Base-by-base conservation (phyloP, 2,797 vertebrate genomes). In the Gorsachius magnificus region DNA sequence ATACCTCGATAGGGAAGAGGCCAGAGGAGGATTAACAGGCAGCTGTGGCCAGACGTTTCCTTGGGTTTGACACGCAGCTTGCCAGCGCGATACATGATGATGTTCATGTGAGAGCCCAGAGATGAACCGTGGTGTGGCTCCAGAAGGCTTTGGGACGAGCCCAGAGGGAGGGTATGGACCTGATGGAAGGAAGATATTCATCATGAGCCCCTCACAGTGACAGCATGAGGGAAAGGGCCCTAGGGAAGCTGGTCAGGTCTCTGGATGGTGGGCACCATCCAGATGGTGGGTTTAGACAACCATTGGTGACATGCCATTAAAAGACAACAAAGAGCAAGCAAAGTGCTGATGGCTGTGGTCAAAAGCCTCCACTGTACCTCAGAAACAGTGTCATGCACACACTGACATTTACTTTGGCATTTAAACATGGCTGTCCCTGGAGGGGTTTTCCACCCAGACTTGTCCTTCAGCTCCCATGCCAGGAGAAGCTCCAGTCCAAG, bases 41-140 rank as follows among this genome's bases (percentile, higher is more conserved):
- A 63, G 25, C 31, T 6, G 43, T 2, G 9, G 57, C 12, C 51
- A 53, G 45, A 11, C 4, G 0, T 33, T 63, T 53, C 0, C 0
- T 54, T 43, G 25, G n/a, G 38, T 51, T 87, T 82, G 36, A 26
- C 8, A 1, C 16, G 46, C 53, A 29, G 68, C 2, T 0, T 33
- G 41, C 41, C 21, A 21, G 36, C 2, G 3, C 45, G 51, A 31
- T n/a, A 36, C 2, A 1, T 17, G 38, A 43, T 38, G 46, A 61
- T 21, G 9, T 25, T 8, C 1, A 1, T 25, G 17, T 31, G 57
- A 31, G 5, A 70, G 11, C 24, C 6, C 45, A 7, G 46, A 33
- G 33, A 31, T 36, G 51, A 41, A 28, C 58, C 9, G 4, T 33
- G 20, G 21, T 48, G 33, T 50, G 53, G 81, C n/a, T 69, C 35